These are phyloP conservation scores for Lapara coniferarum DNA, from an alignment of 2,888 invertebrate genomes.

Conservation along the genomic window DNA sequence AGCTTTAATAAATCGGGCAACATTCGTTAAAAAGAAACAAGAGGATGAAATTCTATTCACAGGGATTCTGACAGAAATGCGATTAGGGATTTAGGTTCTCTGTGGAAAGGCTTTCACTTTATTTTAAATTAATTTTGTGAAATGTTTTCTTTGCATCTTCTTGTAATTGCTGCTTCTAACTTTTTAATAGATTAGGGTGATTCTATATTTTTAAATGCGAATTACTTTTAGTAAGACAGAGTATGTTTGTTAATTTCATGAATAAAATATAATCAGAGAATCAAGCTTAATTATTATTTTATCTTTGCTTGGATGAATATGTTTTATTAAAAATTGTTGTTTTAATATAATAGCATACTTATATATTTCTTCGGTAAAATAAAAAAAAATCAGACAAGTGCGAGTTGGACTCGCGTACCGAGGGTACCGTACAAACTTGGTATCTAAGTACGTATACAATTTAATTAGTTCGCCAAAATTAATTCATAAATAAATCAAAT, in stretches of 20 bases:
- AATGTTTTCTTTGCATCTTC: conserved; percentile 38
- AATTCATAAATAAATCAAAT: too few species aligned
- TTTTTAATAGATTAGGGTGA: conserved; percentile 5
- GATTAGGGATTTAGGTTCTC: conserved; percentile 56
- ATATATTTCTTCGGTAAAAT: too few species aligned
- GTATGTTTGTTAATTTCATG: neutral
- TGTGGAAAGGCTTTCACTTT: conserved; percentile 42
- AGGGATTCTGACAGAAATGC: conserved; percentile 60
- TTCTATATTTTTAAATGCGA: neutral
- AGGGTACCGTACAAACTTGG: too few species aligned
- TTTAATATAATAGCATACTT: too few species aligned
- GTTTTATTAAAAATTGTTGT: too few species aligned
- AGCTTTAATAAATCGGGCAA: conserved; percentile 71
- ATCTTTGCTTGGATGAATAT: too few species aligned
- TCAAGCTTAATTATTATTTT: too few species aligned
- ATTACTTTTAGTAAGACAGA: neutral
- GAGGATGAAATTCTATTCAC: conserved; percentile 65
- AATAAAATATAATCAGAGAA: too few species aligned
- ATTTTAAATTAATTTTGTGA: conserved; percentile 43
- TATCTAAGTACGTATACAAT: too few species aligned
- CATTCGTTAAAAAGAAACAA: conserved; percentile 70
- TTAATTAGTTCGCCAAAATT: too few species aligned
- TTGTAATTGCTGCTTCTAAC: conserved; percentile 26
- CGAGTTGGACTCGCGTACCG: too few species aligned
- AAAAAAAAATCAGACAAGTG: too few species aligned